Base-by-base conservation (phyloP, 2,888 invertebrate genomes). In the Spodoptera littoralis region DNA sequence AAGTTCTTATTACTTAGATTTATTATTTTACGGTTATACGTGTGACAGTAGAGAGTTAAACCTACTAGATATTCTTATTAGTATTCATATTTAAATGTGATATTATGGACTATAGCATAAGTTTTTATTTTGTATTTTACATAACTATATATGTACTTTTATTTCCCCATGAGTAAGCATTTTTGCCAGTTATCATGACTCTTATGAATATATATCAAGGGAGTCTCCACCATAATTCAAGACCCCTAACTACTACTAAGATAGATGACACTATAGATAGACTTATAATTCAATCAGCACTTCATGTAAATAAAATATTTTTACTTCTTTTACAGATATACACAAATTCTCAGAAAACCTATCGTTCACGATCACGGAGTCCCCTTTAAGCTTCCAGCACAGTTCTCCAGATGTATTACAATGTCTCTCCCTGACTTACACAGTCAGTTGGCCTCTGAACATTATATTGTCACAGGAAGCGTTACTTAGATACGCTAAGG, bases 381-480 rank as follows among this genome's bases (percentile, higher is more conserved):
- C 96, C 18, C 96, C 97, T 0, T 92, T 96, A 13, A 94, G 95
- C 63, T 96, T 97, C 80, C 95, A 96, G 83, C 95, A 96, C 73
- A 94, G 95, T 42, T 96, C 96, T 3, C 96, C 97, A 0, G 96
- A 96, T 75, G 96, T 96, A 0, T 84, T 98, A 9, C 96, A 96
- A 46, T 96, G 96, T 74, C 88, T 98, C 1, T 96, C 96, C 0
- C 90, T 98, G 4, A 96, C 96, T 3, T 98, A 97, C 86, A 93
- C 96, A 11, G 96, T 97, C 11, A 89, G 95, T 3, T 98, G 98
- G 98, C 98, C 98, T 0, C 86, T 98, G 0, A 98, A 97, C 88
- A 96, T 98, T 46, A 95, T 98, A 57, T 87, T 98, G 57, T 97
- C 97, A 8, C 95, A 96, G 0, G 96, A 97, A 74, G 96, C 97